These are phyloP conservation scores for Momotus momota DNA, from an alignment of 2,797 vertebrate genomes.

Conservation along the genomic window DNA sequence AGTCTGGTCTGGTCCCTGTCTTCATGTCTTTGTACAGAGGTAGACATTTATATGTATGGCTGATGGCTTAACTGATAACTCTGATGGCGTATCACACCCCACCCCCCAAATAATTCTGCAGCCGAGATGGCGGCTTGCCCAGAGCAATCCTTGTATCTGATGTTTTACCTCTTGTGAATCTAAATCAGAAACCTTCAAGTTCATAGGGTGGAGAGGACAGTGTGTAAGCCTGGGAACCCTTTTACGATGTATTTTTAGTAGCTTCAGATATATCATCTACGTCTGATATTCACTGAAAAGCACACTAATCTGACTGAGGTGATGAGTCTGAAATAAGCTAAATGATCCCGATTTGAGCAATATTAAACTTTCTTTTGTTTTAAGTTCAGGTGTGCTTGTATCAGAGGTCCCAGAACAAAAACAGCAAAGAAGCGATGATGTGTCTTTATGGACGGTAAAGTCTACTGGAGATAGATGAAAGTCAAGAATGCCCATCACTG, in stretches of 20 bases:
- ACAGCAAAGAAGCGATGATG: neutral
- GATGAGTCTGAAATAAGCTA: neutral
- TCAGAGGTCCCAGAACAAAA: neutral
- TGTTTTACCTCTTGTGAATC: slow-evolving; percentile 29
- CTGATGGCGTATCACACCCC: neutral
- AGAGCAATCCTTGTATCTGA: slow-evolving; percentile 16
- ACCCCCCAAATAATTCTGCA: slow-evolving; percentile 29
- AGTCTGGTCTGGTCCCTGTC: neutral
- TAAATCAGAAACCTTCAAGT: slow-evolving; percentile 10
- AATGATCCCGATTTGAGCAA: neutral
- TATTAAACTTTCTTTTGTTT: neutral
- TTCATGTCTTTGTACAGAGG: neutral
- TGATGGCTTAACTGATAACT: slow-evolving; percentile 46
- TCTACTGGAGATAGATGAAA: neutral
- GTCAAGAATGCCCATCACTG: slow-evolving; percentile 8
- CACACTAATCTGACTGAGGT: neutral
- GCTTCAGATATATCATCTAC: neutral
- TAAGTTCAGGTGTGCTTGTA: neutral
- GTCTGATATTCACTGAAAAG: neutral
- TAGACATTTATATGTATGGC: slow-evolving; percentile 15
- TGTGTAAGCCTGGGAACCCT: neutral
- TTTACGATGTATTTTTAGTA: neutral
- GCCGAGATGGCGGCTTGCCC: neutral
- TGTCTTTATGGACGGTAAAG: neutral
- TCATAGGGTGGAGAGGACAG: neutral